phyloP scores from a whole-genome alignment of 2,888 invertebrate species.

The Diogma glabrata region DNA sequence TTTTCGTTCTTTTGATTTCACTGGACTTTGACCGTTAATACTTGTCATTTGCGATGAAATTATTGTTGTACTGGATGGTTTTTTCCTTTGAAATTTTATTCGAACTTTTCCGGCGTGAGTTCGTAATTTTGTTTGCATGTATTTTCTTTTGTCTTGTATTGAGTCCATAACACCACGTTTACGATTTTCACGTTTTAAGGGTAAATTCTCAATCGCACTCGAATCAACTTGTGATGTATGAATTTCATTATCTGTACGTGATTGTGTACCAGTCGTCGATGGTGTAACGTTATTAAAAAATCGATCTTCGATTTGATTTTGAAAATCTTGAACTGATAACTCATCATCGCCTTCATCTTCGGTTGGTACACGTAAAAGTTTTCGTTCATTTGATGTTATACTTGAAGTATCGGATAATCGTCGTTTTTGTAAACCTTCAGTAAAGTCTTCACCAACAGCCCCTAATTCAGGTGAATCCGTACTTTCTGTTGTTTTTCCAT shows the following conservation, averaged over 20 bases:
- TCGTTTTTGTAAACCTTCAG: constrained; percentile 7
- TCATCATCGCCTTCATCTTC: constrained; percentile 40
- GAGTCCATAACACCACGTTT: constrained; percentile 39
- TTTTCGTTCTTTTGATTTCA: constrained; percentile 29
- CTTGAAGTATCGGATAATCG: constrained; percentile 37
- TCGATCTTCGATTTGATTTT: constrained; percentile 50
- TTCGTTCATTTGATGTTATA: constrained; percentile 40
- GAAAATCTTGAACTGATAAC: constrained; percentile 43
- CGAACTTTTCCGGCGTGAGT: constrained; percentile 61
- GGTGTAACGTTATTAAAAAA: constrained; percentile 48
- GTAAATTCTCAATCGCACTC: constrained; percentile 50
- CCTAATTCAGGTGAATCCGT: constrained; percentile 6
- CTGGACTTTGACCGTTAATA: constrained; percentile 28
- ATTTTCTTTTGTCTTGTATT: constrained; percentile 40
- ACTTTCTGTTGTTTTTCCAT: constrained; percentile 9
- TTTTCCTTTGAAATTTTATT: constrained; percentile 49
- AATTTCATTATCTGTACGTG: constrained; percentile 52
- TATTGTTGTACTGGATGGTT: no score
- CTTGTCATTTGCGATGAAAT: background rate
- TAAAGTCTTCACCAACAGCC: background rate
- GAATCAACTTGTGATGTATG: constrained; percentile 58
- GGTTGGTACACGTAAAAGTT: constrained; percentile 32
- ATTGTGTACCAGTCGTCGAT: constrained; percentile 43
- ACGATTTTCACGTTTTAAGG: constrained; percentile 45
- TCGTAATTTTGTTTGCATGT: constrained; percentile 53